Evolutionary conservation across 2,113 vertebrate genomes (phyloP).

Genomic region (Peucedramus taeniatus): DNA sequence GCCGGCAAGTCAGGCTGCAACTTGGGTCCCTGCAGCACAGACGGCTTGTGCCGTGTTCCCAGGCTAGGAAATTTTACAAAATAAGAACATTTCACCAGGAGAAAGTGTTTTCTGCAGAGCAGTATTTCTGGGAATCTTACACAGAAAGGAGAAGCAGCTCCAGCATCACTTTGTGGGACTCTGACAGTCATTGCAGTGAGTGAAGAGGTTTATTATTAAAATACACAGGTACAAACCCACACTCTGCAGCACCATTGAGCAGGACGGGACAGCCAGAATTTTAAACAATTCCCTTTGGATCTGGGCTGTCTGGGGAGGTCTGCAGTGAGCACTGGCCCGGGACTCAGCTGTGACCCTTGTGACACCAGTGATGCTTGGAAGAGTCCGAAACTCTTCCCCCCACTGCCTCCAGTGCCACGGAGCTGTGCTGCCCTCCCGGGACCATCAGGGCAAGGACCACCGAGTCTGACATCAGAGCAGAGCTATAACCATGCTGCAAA

Average conservation of each 20-base stretch:
- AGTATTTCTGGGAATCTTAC: background rate
- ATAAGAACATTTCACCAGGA: background rate
- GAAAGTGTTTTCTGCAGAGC: background rate
- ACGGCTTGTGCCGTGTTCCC: fast-evolving
- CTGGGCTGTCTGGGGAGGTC: background rate
- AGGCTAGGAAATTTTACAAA: background rate
- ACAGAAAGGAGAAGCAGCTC: background rate
- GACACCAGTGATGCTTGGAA: background rate
- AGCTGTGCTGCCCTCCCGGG: background rate
- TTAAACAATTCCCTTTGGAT: background rate
- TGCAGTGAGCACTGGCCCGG: background rate
- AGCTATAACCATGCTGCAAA: background rate
- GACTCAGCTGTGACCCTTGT: background rate
- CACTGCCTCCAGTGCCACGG: background rate
- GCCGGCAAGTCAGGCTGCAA: background rate
- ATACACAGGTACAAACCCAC: background rate
- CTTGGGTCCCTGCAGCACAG: background rate
- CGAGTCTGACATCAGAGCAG: fast-evolving
- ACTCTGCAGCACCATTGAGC: background rate
- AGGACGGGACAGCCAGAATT: background rate
- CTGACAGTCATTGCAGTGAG: background rate
- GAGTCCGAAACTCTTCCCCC: background rate
- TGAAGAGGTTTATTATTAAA: background rate
- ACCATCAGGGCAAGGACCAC: background rate
- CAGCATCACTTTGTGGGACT: background rate